phyloP scores from a whole-genome alignment of 1,140 invertebrate species.

The Temnothorax longispinosus region DNA sequence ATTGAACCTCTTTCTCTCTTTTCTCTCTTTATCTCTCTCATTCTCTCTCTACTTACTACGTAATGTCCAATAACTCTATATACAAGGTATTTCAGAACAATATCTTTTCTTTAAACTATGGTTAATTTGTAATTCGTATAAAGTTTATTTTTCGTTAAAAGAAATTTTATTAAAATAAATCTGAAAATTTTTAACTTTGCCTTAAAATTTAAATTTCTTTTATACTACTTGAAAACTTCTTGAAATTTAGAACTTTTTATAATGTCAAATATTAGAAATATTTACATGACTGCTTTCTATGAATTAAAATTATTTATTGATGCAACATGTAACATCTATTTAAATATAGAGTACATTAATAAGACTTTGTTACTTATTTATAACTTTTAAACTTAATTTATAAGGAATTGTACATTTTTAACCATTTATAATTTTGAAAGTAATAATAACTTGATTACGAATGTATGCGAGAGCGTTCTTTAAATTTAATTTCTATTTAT shows the following conservation, averaged over 20 bases:
- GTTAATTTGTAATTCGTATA: neutral
- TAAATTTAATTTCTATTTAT: neutral
- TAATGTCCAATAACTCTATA: conserved; percentile 7
- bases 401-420: neutral
- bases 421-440: neutral
- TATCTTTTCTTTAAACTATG: neutral
- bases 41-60: neutral
- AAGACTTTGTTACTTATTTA: neutral
- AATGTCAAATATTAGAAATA: neutral
- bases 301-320: neutral
- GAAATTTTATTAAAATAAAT: conserved; percentile 16
- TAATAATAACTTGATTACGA: neutral
- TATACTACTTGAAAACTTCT: neutral
- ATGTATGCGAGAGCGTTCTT: neutral
- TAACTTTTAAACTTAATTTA: neutral
- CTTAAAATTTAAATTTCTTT: neutral
- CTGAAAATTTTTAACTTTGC: neutral
- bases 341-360: neutral
- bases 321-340: neutral
- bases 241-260: neutral
- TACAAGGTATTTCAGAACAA: conserved; percentile 25
- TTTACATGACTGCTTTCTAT: too few relatives aligned
- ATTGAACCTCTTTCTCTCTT: neutral
- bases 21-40: neutral
- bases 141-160: neutral